Conservation (phyloP, 2,797 vertebrate species). For the Cottoperca gobio region DNA sequence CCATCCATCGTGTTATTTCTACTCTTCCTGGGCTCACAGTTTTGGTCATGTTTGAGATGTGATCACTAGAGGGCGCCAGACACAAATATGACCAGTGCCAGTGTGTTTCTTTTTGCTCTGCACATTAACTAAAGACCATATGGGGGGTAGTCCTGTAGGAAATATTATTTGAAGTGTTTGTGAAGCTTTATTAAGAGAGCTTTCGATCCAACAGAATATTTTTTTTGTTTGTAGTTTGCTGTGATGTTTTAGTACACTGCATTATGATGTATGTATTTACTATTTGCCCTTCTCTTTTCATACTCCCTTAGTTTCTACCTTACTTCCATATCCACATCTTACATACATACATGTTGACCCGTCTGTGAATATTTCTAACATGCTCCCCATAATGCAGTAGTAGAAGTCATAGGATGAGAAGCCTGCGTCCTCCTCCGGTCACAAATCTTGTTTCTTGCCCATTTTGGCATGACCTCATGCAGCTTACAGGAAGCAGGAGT, state of each 20-base stretch:
- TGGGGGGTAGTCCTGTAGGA: neutral
- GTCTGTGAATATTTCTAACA: neutral
- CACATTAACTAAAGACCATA: too few species aligned
- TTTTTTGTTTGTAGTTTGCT: neutral
- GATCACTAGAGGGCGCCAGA: slow-evolving; percentile 67
- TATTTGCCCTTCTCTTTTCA: neutral
- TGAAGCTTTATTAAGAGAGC: neutral
- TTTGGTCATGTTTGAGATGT: neutral
- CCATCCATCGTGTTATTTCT: neutral
- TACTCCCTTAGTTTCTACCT: too few species aligned
- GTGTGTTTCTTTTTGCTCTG: neutral
- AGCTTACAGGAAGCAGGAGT: slow-evolving; percentile 49
- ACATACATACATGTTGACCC: neutral
- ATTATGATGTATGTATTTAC: neutral
- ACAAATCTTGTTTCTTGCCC: slow-evolving; percentile 29
- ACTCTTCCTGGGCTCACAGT: neutral
- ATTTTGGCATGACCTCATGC: slow-evolving; percentile 29
- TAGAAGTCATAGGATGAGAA: neutral
- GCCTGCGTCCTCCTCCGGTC: slow-evolving; percentile 10
- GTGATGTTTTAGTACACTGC: neutral
- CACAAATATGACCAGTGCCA: slow-evolving; percentile 4
- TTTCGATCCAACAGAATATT: neutral
- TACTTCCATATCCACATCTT: neutral
- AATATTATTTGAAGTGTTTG: neutral
- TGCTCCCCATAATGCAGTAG: neutral